Evolutionary conservation across 2,888 invertebrate species (phyloP).

Genomic region (Anarsia innoxiella): DNA sequence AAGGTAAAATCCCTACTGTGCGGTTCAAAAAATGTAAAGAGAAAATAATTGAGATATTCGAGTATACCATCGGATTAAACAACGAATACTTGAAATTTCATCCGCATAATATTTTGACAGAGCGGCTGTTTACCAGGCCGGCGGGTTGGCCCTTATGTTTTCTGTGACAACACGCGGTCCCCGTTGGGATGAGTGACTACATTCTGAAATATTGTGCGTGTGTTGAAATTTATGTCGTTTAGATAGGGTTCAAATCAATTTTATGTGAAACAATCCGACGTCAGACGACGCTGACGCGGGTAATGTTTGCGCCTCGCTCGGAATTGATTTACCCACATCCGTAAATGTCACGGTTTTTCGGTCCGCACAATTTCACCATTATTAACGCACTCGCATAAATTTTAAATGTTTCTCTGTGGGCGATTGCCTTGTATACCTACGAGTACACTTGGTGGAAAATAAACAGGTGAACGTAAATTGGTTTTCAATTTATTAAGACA

Average conservation of each 20-base stretch:
- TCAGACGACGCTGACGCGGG: constrained; percentile 51
- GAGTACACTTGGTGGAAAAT: too few species aligned
- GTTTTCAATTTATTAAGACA: too few species aligned
- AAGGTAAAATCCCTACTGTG: neutral
- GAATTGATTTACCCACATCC: constrained; percentile 68
- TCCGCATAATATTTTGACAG: constrained; percentile 58
- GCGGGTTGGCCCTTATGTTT: constrained; percentile 48
- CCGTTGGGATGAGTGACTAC: constrained; percentile 26
- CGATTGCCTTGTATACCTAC: too few species aligned
- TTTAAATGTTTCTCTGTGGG: too few species aligned
- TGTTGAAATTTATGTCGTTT: constrained; percentile 47
- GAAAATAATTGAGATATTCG: constrained; percentile 20
- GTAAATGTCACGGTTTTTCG: constrained; percentile 57
- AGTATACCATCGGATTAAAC: constrained; percentile 32
- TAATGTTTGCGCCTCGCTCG: constrained; percentile 49
- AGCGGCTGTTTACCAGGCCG: constrained; percentile 54
- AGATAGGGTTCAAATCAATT: constrained; percentile 57
- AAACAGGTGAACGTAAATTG: too few species aligned
- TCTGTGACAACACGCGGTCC: constrained; percentile 51
- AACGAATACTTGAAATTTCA: constrained; percentile 56
- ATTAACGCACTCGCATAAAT: constrained; percentile 4
- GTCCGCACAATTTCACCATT: constrained; percentile 22
- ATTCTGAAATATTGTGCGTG: constrained; percentile 42
- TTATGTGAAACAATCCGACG: constrained; percentile 47
- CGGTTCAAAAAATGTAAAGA: constrained; percentile 12